phyloP scores from a whole-genome alignment of 53 echinoderm and acorn worm genomes.

The Hippasteria phrygiana region DNA sequence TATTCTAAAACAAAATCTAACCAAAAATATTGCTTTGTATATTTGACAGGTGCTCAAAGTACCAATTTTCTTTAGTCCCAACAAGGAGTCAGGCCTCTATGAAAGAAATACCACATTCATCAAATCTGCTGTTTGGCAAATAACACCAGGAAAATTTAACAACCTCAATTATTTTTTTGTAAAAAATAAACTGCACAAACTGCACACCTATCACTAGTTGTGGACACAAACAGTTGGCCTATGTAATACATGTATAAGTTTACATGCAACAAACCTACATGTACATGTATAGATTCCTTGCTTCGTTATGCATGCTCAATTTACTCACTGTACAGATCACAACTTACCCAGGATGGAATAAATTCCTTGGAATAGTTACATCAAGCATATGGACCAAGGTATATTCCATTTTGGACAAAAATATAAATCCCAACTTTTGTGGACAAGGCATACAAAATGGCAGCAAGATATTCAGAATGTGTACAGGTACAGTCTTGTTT shows the following conservation, averaged over 20 bases:
- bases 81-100: no score
- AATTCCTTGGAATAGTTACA: neutral
- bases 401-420: neutral
- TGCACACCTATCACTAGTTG: no score
- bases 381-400: neutral
- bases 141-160: no score
- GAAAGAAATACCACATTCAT: no score
- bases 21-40: no score
- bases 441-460: neutral
- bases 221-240: neutral
- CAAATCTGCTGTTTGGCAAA: no score
- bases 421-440: neutral
- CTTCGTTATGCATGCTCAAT: slow-evolving; percentile 8
- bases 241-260: neutral
- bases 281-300: neutral
- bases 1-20: no score
- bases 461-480: neutral
- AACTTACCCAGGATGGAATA: neutral
- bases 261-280: neutral
- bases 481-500: neutral
- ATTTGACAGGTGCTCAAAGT: no score
- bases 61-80: no score
- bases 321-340: neutral
- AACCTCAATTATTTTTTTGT: no score
- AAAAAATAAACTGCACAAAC: no score